Conservation (phyloP, 2,888 invertebrate genomes). For the Gisinianus flammeolus region DNA sequence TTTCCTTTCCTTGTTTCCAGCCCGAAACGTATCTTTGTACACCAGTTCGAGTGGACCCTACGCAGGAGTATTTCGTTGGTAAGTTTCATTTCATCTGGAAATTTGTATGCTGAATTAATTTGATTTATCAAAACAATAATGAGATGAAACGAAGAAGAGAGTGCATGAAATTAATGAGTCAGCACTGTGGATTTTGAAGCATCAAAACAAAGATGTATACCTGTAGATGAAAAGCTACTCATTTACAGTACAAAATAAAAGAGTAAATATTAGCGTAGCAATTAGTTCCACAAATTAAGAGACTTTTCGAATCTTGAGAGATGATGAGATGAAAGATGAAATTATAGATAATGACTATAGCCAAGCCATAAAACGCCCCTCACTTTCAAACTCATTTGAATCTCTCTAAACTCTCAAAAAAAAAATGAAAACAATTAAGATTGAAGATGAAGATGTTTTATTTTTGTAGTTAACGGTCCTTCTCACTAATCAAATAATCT, state of each 20-base stretch:
- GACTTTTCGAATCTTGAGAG: not conserved
- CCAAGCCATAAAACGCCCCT: not conserved
- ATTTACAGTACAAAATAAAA: not conserved
- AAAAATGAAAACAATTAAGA: too few relatives aligned
- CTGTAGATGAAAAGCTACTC: too few relatives aligned
- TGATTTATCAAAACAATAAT: not conserved
- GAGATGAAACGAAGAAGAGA: too few relatives aligned
- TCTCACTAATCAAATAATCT: too few relatives aligned
- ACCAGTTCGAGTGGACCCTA: slow-evolving; percentile 79
- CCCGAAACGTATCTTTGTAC: slow-evolving; percentile 91
- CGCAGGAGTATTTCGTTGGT: slow-evolving; percentile 83
- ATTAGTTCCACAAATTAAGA: not conserved
- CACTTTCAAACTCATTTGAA: not conserved
- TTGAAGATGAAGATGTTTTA: too few relatives aligned
- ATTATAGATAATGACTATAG: not conserved
- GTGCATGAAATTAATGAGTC: too few relatives aligned
- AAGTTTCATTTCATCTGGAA: slow-evolving; percentile 60
- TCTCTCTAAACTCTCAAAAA: too few relatives aligned
- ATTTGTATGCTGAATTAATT: not conserved
- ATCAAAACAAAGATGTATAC: too few relatives aligned
- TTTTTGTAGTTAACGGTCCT: too few relatives aligned
- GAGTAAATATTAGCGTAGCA: not conserved
- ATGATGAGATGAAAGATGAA: not conserved
- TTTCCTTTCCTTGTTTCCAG: too few relatives aligned
- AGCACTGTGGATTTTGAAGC: too few relatives aligned